These are phyloP conservation scores for Muntiacus muntjak DNA, from an alignment of 2,113 vertebrate species.

Conservation along the genomic window DNA sequence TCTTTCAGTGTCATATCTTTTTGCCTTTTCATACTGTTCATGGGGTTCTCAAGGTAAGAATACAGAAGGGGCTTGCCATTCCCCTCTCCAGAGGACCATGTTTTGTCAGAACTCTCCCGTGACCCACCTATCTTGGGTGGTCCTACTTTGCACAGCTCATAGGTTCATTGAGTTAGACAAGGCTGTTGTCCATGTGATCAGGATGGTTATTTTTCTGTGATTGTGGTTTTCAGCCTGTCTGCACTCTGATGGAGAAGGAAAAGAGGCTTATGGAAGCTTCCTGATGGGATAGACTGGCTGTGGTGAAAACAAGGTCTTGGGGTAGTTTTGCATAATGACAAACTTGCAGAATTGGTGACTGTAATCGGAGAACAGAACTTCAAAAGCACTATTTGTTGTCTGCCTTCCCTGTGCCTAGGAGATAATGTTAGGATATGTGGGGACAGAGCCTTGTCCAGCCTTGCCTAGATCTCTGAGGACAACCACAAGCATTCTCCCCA, in stretches of 20 bases:
- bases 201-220: not conserved
- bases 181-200: not conserved
- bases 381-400: not conserved
- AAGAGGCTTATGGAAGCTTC: not conserved
- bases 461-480: not conserved
- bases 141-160: not conserved
- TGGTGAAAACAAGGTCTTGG: not conserved
- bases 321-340: not conserved
- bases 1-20: not conserved
- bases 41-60: not conserved
- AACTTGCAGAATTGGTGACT: not conserved
- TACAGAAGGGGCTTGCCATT: not conserved
- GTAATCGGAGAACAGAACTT: not conserved
- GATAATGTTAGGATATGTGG: too few species aligned
- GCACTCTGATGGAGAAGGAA: not conserved
- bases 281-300: not conserved
- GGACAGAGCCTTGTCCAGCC: not conserved
- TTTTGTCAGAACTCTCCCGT: not conserved
- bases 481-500: not conserved
- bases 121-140: not conserved
- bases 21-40: not conserved
- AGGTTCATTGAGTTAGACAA: not conserved
- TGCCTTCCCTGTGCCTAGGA: accelerated
- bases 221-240: not conserved
- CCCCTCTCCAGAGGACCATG: not conserved